Percentiles rank a stretch among this genome's conserved stretches.
Conservation (phyloP, 1,140 invertebrate species). For the Heliconius himera region DNA sequence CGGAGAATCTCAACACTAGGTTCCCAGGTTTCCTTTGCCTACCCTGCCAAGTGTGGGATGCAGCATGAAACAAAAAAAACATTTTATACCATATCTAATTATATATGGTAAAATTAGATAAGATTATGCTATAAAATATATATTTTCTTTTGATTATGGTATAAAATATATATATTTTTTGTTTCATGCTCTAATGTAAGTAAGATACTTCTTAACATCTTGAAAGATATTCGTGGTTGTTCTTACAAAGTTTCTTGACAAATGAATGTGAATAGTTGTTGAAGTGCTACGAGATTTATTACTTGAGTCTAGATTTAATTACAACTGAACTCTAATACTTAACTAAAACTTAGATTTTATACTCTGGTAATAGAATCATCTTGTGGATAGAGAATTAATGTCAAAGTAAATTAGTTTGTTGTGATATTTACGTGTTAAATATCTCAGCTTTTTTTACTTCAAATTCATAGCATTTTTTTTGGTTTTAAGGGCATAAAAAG, state of each 20-base stretch:
- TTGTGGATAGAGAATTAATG: not conserved
- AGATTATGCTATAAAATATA: too few species aligned
- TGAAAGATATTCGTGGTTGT: not conserved
- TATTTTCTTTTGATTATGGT: too few species aligned
- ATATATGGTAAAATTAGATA: too few species aligned
- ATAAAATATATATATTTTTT: too few species aligned
- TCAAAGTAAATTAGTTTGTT: not conserved
- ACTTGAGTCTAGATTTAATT: not conserved
- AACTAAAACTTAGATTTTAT: not conserved
- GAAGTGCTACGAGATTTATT: not conserved
- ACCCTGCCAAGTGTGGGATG: too few species aligned
- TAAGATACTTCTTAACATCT: not conserved
- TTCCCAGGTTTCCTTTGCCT: too few species aligned
- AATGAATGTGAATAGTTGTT: slow-evolving; percentile 7
- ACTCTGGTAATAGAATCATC: not conserved
- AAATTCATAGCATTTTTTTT: too few species aligned
- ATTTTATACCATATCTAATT: not conserved
- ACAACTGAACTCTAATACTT: not conserved
- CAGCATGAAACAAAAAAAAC: not conserved
- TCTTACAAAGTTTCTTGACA: slow-evolving; percentile 8
- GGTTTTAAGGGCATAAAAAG: too few species aligned
- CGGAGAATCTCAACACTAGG: too few species aligned
- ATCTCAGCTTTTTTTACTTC: too few species aligned
- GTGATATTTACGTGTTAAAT: not conserved
- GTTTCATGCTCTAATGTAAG: not conserved